phyloP scores from a whole-genome alignment of 2,888 invertebrate genomes.

The Brachyptera putata region DNA sequence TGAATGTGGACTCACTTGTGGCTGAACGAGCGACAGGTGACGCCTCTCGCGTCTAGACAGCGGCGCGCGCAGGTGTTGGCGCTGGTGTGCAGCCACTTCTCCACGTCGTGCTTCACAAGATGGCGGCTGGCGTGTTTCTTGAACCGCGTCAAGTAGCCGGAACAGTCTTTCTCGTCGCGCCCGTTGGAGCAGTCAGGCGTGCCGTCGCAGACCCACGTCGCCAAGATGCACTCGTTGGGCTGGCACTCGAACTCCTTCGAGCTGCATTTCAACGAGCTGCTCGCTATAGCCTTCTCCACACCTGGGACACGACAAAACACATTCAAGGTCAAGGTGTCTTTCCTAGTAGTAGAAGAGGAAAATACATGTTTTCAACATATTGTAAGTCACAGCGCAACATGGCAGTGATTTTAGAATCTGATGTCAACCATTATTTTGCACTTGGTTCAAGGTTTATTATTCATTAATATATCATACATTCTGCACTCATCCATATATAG shows the following conservation, averaged over 20 bases:
- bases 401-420: too few relatives aligned
- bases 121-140: constrained; percentile 43
- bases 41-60: constrained; percentile 51
- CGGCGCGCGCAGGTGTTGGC: constrained; percentile 54
- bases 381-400: too few relatives aligned
- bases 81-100: constrained; percentile 53
- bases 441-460: too few relatives aligned
- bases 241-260: constrained; percentile 46
- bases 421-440: too few relatives aligned
- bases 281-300: constrained; percentile 32
- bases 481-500: too few relatives aligned
- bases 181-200: constrained; percentile 56
- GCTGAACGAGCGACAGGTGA: constrained; percentile 58
- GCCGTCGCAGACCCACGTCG: constrained; percentile 55
- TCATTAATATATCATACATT: too few relatives aligned
- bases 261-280: background rate
- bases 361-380: too few relatives aligned
- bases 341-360: too few relatives aligned
- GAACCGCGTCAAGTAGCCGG: constrained; percentile 46
- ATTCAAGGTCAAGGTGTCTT: too few relatives aligned
- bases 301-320: constrained; percentile 32
- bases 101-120: constrained; percentile 51
- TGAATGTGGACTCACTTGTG: constrained; percentile 53
- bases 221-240: constrained; percentile 51
- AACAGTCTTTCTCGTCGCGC: constrained; percentile 52